A percentile compares a stretch with the other conserved stretches of the same genome.
Conservation (phyloP, 1,140 invertebrate genomes). For the Phenacoccus solenopsis region DNA sequence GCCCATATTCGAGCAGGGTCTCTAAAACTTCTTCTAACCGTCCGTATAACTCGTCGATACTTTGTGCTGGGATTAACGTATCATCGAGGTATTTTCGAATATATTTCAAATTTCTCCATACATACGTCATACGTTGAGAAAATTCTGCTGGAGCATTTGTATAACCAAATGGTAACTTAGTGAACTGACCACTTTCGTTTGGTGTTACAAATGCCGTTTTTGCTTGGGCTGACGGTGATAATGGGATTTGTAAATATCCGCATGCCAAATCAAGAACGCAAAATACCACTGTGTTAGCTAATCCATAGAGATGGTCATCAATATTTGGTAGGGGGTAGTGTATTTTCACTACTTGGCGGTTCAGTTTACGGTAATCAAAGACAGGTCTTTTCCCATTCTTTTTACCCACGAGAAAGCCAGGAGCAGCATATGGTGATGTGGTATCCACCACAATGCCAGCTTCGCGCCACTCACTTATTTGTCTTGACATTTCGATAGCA, state of each 20-base stretch:
- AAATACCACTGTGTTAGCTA: conserved; percentile 36
- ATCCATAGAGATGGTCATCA: conserved; percentile 34
- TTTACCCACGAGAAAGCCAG: background rate
- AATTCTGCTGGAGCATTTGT: conserved; percentile 19
- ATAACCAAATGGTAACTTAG: conserved; percentile 26
- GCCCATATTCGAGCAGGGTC: background rate
- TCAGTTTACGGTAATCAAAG: conserved; percentile 33
- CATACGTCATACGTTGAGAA: conserved; percentile 12
- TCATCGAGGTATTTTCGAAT: background rate
- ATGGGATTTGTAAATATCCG: conserved; percentile 34
- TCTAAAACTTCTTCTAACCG: background rate
- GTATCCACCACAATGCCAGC: conserved; percentile 10
- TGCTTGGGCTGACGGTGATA: conserved; percentile 26
- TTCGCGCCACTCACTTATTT: conserved; percentile 3
- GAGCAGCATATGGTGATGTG: conserved; percentile 4
- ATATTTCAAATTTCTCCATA: background rate
- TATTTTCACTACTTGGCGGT: conserved; percentile 34
- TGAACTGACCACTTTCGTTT: conserved; percentile 21
- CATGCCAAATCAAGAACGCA: conserved; percentile 35
- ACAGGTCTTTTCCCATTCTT: conserved; percentile 20
- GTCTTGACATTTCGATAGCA: background rate
- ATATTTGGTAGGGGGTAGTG: conserved; percentile 41
- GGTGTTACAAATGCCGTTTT: conserved; percentile 29
- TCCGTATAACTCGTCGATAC: background rate
- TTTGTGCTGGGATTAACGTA: background rate